Percentiles rank a stretch among this genome's conserved stretches.
These are phyloP conservation scores for Thermophis baileyi DNA, from an alignment of 2,113 vertebrate species.

Conservation along the genomic window DNA sequence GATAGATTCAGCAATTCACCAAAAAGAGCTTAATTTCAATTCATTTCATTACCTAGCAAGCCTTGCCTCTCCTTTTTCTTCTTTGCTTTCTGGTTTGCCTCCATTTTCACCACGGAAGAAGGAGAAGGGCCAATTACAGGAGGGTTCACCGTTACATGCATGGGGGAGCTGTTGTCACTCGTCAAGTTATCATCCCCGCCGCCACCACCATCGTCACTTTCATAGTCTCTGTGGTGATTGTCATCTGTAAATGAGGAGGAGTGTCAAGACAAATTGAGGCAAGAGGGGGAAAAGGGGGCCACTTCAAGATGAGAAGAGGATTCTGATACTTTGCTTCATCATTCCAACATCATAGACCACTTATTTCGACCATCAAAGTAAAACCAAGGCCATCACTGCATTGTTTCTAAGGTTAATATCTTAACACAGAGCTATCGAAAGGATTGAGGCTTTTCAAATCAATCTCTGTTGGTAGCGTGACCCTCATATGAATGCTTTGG, in stretches of 20 bases:
- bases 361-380: neutral
- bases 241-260: conserved; percentile 67
- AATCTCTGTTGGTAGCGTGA: neutral
- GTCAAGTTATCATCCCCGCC: conserved; percentile 40
- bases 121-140: conserved; percentile 84
- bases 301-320: neutral
- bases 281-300: neutral
- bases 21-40: fast-evolving
- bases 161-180: conserved; percentile 61
- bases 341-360: too few relatives aligned
- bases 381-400: neutral
- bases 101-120: conserved; percentile 92
- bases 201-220: conserved; percentile 80
- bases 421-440: neutral
- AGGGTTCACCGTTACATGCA: conserved; percentile 59
- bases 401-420: neutral
- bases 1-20: fast-evolving
- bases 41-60: conserved; percentile 75
- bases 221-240: conserved; percentile 78
- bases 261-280: neutral
- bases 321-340: neutral
- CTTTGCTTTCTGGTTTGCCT: conserved; percentile 95
- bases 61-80: conserved; percentile 96
- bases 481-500: neutral
- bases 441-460: neutral